Base-by-base conservation (phyloP, 1,140 invertebrate species). In the Pogonomyrmex barbatus region DNA sequence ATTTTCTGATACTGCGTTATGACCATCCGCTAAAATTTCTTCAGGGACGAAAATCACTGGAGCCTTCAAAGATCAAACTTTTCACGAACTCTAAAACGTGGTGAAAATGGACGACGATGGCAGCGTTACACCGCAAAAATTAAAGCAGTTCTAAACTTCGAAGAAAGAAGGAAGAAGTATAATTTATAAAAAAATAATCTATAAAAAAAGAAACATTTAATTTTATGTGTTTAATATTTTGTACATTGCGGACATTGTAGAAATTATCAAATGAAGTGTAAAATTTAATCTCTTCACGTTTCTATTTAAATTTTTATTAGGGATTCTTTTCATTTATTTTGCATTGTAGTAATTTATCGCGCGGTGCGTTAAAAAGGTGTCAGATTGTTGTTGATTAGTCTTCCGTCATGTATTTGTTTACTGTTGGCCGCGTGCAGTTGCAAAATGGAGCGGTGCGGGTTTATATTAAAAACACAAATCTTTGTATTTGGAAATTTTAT, bases 11-110 rank as follows among this genome's bases (percentile, higher is more conserved):
- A 10, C 4, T 2, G 47, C 30, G 4, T 12, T 36, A 9, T 60
- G 39, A 58, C 4, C 24, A 4, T 77, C 45, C n/a, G 4, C 56
- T 67, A 52, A 67, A 67, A 79, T 79, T 67, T 47, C n/a, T 45
- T 50, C 42, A 33, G 42, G 14, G 14, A 36, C 42, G 67, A 79
- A 79, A 67, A 50, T 79, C 47, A 67, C 5, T 30, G 30, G 12
- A 52, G 67, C 2, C n/a, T 67, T 67, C 12, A 52, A 79, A 52
- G 60, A 12, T 24, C 33, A 30, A 12, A 24, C n/a, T 78, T 14
- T 36, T 17, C 50, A 47, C 14, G 56, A 6, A 63, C n/a, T 47
- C 5, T 50, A 63, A 77, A 65, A 52, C 42, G 17, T 10, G 14
- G 2, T 65, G 42, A 50, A 63, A 52, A 60, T 52, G 5, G 0